Base-by-base conservation (phyloP, 2,888 invertebrate genomes). In the Rhagium mordax region DNA sequence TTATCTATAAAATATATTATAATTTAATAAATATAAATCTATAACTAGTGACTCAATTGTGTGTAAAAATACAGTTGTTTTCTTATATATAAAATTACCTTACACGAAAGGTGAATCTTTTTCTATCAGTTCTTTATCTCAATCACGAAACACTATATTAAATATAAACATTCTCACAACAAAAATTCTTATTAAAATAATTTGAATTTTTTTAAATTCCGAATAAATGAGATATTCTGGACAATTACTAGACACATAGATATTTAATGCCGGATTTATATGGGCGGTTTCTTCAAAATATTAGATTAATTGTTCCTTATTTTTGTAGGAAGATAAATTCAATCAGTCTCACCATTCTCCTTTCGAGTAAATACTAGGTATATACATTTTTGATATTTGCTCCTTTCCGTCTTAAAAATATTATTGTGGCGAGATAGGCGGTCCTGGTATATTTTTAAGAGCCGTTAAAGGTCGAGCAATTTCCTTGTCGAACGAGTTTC, bases 401-500 rank as follows among this genome's bases (percentile, higher is more conserved):
- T 84, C 84, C 64, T 64, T 48, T 67, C 13, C 4, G 15, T 51
- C 60, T 65, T 70, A 49, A 59, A 41, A 72, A 47, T 51, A 29
- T 60, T 33, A 69, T 74, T 77, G 80, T 8, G 82, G 81, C 57
- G 82, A 74, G 24, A 82, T 74, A 7, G 84, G 84, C 20, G 86
- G 85, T 27, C 84, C 85, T 8, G 86, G 83, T 49, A 87, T 79
- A 79, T 84, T 85, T 74, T 82, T 82, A 67, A 87, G 83, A 71
- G 85, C 85, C 55, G 84, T 84, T 75, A 87, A 77, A 20, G 86
- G 84, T 79, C 81, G 80, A n/a, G 84, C 81, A 7, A 85, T 62
- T 48, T 80, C 78, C 49, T 79, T 77, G 21, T 81, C 81, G 64
- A 76, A 84, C 18, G 79, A 76, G 85, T 82, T 85, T 78, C 82